phyloP scores from a whole-genome alignment of 1,140 invertebrate genomes.

The Macrosteles quadrilineatus region DNA sequence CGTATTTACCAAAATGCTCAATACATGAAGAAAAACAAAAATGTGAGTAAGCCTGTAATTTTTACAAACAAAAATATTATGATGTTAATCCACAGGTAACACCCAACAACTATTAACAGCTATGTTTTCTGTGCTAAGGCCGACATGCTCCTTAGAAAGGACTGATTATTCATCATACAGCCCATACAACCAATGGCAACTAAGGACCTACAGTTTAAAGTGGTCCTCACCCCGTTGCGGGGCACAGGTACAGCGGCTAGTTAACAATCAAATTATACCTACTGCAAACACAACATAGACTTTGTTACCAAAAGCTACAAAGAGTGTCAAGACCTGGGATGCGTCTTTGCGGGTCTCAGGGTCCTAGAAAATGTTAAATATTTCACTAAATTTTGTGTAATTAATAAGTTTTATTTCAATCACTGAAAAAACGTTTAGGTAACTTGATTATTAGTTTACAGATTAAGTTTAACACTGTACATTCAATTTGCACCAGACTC shows the following conservation, averaged over 20 bases:
- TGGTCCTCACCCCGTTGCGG: background rate
- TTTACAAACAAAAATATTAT: constrained; percentile 55
- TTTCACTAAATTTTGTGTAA: background rate
- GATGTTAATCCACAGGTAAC: constrained; percentile 55
- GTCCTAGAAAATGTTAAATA: background rate
- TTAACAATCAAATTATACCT: background rate
- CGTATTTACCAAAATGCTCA: constrained; percentile 63
- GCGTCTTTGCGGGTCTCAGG: background rate
- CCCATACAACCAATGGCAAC: background rate
- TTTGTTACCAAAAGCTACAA: background rate
- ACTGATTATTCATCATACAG: background rate
- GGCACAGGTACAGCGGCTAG: background rate
- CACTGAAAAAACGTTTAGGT: background rate
- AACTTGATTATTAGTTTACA: background rate
- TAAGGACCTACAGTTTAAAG: background rate
- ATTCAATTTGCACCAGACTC: background rate
- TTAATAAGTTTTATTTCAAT: background rate
- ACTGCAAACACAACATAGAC: background rate
- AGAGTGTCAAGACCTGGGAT: background rate
- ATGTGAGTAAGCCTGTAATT: constrained; percentile 63
- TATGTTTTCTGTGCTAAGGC: too few species aligned
- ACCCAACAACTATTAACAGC: constrained; percentile 55
- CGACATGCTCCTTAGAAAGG: constrained; percentile 60
- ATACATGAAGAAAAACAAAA: constrained; percentile 61
- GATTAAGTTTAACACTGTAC: background rate